Percentiles rank a stretch among this genome's conserved stretches.
Evolutionary conservation across 2,113 vertebrate genomes (phyloP).

Genomic region (Recurvirostra avosetta): DNA sequence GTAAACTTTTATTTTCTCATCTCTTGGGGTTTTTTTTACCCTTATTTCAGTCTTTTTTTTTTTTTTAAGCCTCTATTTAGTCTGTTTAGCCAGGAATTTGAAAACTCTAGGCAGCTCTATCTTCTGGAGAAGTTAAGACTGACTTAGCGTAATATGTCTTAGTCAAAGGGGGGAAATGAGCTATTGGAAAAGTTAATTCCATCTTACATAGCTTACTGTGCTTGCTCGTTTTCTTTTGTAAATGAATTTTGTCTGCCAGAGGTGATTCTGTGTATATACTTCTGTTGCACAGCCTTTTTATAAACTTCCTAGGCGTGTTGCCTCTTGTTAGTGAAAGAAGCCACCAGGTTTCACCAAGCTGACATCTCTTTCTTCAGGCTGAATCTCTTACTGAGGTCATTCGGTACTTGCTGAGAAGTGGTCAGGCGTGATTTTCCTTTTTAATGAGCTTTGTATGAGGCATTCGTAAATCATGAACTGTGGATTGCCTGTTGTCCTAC

Average conservation of each 20-base stretch:
- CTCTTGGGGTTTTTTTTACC: fast-evolving
- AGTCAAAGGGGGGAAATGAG: background rate
- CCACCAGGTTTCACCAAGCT: background rate
- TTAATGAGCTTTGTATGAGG: background rate
- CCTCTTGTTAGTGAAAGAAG: background rate
- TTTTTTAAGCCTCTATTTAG: background rate
- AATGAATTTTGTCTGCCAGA: background rate
- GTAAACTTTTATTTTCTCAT: background rate
- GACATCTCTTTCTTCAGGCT: background rate
- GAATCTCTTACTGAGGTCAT: background rate
- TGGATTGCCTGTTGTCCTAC: fast-evolving
- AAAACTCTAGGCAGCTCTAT: background rate
- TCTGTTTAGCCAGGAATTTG: background rate
- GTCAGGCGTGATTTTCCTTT: background rate
- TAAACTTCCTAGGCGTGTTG: fast-evolving
- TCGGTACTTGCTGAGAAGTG: fast-evolving
- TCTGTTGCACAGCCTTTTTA: background rate
- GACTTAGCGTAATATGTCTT: background rate
- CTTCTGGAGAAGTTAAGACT: background rate
- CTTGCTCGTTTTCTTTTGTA: background rate
- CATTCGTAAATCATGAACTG: background rate
- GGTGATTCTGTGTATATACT: fast-evolving
- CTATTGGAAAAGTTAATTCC: background rate
- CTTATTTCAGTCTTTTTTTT: background rate
- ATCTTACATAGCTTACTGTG: fast-evolving